Percentiles rank a stretch among this genome's conserved stretches.
Evolutionary conservation across 2,113 vertebrate species (phyloP).

Genomic region (Dermatemys mawii): DNA sequence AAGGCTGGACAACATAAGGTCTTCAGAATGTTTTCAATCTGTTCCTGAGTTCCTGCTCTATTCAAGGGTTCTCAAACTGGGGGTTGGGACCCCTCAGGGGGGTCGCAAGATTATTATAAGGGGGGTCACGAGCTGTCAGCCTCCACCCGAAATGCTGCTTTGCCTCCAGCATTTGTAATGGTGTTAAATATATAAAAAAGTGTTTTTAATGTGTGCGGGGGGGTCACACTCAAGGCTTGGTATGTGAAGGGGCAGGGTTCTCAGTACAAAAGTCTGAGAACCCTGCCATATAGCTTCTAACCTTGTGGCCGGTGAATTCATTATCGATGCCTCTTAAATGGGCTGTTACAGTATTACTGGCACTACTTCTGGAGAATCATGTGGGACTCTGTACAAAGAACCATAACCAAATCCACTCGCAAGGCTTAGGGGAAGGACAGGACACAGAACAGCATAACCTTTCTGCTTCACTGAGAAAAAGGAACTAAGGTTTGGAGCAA

Average conservation of each 20-base stretch:
- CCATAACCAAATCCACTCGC: background rate
- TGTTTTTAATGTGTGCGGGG: too few relatives aligned
- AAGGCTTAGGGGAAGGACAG: background rate
- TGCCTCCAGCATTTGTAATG: too few relatives aligned
- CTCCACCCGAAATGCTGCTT: too few relatives aligned
- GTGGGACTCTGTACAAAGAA: background rate
- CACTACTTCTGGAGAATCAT: fast-evolving
- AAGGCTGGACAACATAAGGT: background rate
- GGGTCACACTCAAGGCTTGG: too few relatives aligned
- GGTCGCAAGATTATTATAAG: too few relatives aligned
- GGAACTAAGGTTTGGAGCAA: background rate
- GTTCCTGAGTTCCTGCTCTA: background rate
- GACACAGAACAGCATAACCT: background rate
- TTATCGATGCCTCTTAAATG: fast-evolving
- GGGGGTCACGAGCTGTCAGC: too few relatives aligned
- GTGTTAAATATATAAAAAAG: too few relatives aligned
- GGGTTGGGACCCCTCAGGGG: too few relatives aligned
- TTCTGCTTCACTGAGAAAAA: background rate
- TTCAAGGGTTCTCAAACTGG: too few relatives aligned
- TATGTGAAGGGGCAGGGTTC: too few relatives aligned
- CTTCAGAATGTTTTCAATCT: background rate
- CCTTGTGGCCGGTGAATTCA: background rate
- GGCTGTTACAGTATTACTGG: background rate
- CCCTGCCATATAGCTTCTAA: background rate
- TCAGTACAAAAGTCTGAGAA: too few relatives aligned